phyloP scores from a whole-genome alignment of 2,113 vertebrate genomes.

The Psephotus haematonotus region DNA sequence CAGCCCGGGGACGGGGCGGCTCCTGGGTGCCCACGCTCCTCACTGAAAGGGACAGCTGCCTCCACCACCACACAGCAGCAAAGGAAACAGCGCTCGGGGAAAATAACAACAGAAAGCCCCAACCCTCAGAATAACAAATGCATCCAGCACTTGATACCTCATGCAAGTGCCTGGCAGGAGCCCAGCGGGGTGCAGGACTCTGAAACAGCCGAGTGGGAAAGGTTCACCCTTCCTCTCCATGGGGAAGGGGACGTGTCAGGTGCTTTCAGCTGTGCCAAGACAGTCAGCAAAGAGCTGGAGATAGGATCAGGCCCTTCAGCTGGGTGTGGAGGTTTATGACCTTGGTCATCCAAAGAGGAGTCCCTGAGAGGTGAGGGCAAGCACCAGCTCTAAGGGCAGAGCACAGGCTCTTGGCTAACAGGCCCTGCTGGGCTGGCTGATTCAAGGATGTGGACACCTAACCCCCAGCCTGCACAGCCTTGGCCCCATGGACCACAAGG shows the following conservation, averaged over 20 bases:
- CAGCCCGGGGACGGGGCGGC: not conserved
- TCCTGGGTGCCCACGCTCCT: not conserved
- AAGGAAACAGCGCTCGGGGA: not conserved
- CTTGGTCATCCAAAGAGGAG: not conserved
- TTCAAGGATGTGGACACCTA: not conserved
- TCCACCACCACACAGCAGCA: not conserved
- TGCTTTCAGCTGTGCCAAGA: not conserved
- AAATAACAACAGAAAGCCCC: not conserved
- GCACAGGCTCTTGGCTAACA: not conserved
- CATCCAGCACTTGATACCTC: not conserved
- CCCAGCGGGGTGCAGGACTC: not conserved
- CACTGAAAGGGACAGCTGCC: conserved; percentile 54
- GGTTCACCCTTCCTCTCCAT: not conserved
- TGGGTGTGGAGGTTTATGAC: not conserved
- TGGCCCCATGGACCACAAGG: fast-evolving
- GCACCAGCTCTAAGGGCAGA: not conserved
- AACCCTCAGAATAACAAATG: not conserved
- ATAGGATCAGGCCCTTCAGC: not conserved
- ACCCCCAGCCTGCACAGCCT: not conserved
- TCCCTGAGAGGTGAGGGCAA: not conserved
- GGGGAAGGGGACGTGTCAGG: not conserved
- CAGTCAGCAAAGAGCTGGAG: not conserved
- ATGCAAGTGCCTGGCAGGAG: not conserved
- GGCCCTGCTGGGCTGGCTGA: not conserved
- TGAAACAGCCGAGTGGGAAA: fast-evolving